Base-by-base conservation (phyloP, 2,113 vertebrate genomes). In the Oceanodroma tethys region DNA sequence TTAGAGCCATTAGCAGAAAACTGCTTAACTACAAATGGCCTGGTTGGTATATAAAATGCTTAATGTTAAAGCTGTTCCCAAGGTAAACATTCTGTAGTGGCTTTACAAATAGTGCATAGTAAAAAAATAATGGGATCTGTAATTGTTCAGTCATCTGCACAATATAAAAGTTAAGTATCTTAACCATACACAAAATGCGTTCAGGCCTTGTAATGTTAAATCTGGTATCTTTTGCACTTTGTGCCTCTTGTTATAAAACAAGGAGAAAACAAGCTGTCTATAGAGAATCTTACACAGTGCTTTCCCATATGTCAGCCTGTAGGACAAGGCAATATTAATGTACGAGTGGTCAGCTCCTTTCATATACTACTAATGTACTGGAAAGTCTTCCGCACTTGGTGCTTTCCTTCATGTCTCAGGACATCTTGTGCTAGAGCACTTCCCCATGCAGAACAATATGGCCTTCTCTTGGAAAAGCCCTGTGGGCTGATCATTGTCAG, bases 361-460 rank as follows among this genome's bases (percentile, higher is more conserved):
- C 98, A 99, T 98, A 98, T 98, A 98, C 97, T 98, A 97, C 98
- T 98, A 99, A 99, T 99, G 98, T 99, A 99, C 98, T 99, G 99
- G 99, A 99, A 99, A 99, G 98, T 95, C 98, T 98, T 98, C 98
- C 98, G 97, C 98, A 95, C 94, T 97, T 76, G 38, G 70, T 98
- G 97, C 98, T 98, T 98, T 96, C 94, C 92, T 96, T 98, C 98
- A 91, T 83, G 96, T 97, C 98, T 98, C 97, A 94, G 98, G 98
- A 98, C 97, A 98, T 96, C 95, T 87, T 26, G 38, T 75, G 92
- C 75, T 81, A 38, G 78, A 86, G 90, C 82, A 96, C 95, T 83
- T 97, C 95, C 95, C 95, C 27, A 38, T 3, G 40, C 93, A 96
- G 97, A 98, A 98, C 98, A 98, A 98, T 98, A 93, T 97, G 97